These are phyloP conservation scores for Paramisgurnus dabryanus DNA, from an alignment of 2,113 vertebrate species.

Conservation along the genomic window DNA sequence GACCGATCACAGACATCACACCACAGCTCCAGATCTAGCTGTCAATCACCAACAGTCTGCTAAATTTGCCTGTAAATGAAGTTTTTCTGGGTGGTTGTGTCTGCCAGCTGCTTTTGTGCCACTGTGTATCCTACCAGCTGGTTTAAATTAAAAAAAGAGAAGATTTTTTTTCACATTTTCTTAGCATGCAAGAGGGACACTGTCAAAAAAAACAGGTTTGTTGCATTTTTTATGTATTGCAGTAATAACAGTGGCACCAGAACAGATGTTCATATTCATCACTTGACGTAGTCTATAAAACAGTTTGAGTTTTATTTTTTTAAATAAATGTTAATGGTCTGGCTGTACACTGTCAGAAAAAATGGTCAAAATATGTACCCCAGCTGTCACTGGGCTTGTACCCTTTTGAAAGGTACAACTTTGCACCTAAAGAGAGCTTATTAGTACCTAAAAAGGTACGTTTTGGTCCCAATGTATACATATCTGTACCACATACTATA, in stretches of 20 bases:
- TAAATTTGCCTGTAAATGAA: neutral
- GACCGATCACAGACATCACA: neutral
- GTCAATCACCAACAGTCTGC: neutral
- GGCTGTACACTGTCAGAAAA: too few species aligned
- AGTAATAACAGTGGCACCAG: neutral
- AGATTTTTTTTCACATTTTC: neutral
- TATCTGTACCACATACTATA: too few species aligned
- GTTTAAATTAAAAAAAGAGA: neutral
- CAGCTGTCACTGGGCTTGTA: too few species aligned
- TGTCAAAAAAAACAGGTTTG: neutral
- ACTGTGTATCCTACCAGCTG: neutral
- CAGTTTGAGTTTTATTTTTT: too few species aligned
- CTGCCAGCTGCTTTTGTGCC: constrained; percentile 8
- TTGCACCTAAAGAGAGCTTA: too few species aligned
- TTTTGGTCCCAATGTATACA: too few species aligned
- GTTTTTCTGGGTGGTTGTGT: neutral
- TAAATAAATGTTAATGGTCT: too few species aligned
- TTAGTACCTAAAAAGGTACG: too few species aligned
- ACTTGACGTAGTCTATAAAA: neutral
- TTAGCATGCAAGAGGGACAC: neutral
- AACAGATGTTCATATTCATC: neutral
- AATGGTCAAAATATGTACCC: too few species aligned
- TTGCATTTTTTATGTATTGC: neutral
- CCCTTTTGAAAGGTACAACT: too few species aligned
- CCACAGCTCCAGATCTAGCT: neutral